A percentile compares a stretch with the other conserved stretches of the same genome.
These are phyloP conservation scores for Pogoniulus pusillus DNA, from an alignment of 2,797 vertebrate genomes.

Conservation along the genomic window DNA sequence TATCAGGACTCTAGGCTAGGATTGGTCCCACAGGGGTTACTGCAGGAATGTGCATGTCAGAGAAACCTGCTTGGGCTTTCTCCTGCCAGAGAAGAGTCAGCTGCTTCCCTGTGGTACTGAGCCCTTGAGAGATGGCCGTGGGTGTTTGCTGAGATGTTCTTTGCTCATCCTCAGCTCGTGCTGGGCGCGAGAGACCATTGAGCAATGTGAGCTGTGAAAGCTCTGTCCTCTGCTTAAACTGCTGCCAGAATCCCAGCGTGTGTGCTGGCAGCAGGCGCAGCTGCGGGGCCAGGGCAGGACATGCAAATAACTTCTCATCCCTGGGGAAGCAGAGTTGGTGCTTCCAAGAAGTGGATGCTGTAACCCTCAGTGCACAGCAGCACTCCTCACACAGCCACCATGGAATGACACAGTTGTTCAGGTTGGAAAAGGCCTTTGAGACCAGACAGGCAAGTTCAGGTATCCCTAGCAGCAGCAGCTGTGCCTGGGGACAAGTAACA, in stretches of 20 bases:
- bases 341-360: conserved; percentile 10
- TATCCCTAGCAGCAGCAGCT: too few species aligned
- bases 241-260: neutral
- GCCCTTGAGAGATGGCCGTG: neutral
- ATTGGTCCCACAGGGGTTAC: neutral
- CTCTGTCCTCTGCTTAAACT: neutral
- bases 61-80: neutral
- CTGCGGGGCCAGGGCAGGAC: neutral
- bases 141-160: neutral
- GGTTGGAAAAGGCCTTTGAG: too few species aligned
- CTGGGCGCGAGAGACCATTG: neutral
- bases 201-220: neutral
- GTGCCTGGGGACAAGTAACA: too few species aligned
- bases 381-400: neutral
- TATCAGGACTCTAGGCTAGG: neutral
- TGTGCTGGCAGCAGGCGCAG: neutral
- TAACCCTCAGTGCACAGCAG: neutral
- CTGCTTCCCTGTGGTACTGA: fast-evolving
- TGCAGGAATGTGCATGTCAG: neutral
- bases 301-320: neutral
- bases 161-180: fast-evolving
- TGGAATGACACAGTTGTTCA: too few species aligned
- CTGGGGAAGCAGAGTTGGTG: neutral
- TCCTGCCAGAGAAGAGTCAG: neutral
- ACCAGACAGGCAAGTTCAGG: too few species aligned